Base-by-base conservation (phyloP, 2,888 invertebrate genomes). In the Andrena marginata region DNA sequence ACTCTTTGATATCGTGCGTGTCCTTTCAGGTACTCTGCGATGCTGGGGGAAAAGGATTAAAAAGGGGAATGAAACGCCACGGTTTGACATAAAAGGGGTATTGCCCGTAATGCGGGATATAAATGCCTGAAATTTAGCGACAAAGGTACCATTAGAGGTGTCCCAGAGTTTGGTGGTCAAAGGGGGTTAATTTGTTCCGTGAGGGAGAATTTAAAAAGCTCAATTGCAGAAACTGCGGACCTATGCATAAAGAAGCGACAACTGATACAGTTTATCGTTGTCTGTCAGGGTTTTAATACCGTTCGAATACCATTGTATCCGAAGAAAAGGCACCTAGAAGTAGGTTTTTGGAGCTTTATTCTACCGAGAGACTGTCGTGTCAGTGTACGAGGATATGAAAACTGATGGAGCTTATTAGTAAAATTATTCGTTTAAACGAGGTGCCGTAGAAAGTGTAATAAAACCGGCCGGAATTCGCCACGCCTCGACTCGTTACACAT, bases 401-500 rank as follows among this genome's bases (percentile, higher is more conserved):
- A 33, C 23, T 20, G 33, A 20, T 16, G 1, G 35, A 16, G 20
- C 63, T 69, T 42, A 56, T 65, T 70, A 51, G 29, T 10, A 16
- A 35, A 63, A 70, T 51, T 77, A 70, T 77, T 65, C 23, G 26
- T 10, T 31, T 51, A 51, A 63, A 63, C 48, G 60, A 68, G 63
- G 31, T 42, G 23, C n/a, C 13, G 3, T 16, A 56, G 33, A 70
- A 70, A 70, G 23, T 60, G 59, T 65, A 51, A 65, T 60, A 49
- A 77, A 70, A 42, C 70, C 35, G n/a, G 35, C 35, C 33, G 26
- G 70, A n/a, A 75, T 56, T 75, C 20, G n/a, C 49, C 26, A 26
- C 20, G 33, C 33, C 35, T n/a, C 59, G 71, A 71, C 79, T 78
- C 70, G 70, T 80, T 78, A 78, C 35, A 64, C 51, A 78, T 80